phyloP scores from a whole-genome alignment of 2,888 invertebrate genomes.

The Drosophila kambysellisi region DNA sequence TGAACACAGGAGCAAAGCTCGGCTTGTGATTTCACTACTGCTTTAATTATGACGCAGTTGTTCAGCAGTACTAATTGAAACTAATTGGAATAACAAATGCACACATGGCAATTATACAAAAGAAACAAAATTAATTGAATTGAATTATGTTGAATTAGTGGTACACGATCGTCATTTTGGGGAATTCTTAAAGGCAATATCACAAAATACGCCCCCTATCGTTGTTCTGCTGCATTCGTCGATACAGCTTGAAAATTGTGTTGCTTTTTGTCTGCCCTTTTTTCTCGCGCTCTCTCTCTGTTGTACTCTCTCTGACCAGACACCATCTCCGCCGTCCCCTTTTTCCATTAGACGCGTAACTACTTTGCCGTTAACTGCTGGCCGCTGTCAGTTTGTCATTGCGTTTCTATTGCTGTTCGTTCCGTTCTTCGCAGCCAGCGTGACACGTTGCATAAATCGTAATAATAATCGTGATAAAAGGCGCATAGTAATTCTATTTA shows the following conservation, averaged over 20 bases:
- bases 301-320: slow-evolving; percentile 17
- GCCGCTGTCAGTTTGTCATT: slow-evolving; percentile 73
- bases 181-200: slow-evolving; percentile 30
- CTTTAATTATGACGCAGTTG: slow-evolving; percentile 65
- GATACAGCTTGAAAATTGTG: slow-evolving; percentile 20
- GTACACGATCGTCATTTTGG: slow-evolving; percentile 38
- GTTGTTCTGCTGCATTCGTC: slow-evolving; percentile 29
- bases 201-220: slow-evolving; percentile 62
- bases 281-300: slow-evolving; percentile 36
- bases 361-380: slow-evolving; percentile 73
- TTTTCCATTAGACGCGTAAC: slow-evolving; percentile 42
- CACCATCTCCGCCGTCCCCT: slow-evolving; percentile 21
- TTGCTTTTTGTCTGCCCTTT: slow-evolving; percentile 57
- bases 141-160: slow-evolving; percentile 15
- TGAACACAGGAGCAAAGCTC: slow-evolving; percentile 35
- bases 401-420: slow-evolving; percentile 61
- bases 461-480: slow-evolving; percentile 69
- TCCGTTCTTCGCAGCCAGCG: slow-evolving; percentile 48
- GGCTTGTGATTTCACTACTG: slow-evolving; percentile 20
- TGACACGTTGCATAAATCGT: slow-evolving; percentile 83
- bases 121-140: slow-evolving; percentile 13
- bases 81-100: slow-evolving; percentile 74
- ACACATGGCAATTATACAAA: slow-evolving; percentile 24
- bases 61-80: slow-evolving; percentile 74
- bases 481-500: slow-evolving; percentile 26